Evolutionary conservation across 30 jellyfish, hydroid and myxozoan species (phyloP).

Genomic region (Morbakka virulenta): DNA sequence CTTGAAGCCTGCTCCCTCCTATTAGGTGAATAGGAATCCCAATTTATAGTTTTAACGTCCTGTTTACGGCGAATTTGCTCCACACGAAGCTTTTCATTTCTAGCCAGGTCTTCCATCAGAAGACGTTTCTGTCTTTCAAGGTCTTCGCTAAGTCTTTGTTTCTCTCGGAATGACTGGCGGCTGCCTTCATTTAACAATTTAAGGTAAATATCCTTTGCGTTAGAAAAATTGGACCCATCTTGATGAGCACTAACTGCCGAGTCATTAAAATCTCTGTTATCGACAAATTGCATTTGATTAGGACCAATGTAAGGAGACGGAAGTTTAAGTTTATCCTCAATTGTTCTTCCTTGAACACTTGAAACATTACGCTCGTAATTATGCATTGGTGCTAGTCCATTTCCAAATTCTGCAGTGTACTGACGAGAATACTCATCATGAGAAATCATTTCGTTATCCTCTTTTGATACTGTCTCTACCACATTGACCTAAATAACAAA

Average conservation of each 20-base stretch:
- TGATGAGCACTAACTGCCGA: neutral
- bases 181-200: conserved; percentile 17
- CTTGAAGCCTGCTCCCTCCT: neutral
- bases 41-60: neutral
- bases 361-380: neutral
- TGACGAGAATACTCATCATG: neutral
- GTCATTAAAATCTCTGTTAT: neutral
- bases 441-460: neutral
- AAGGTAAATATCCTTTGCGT: conserved; percentile 18
- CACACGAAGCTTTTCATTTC: conserved; percentile 21
- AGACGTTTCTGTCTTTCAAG: conserved; percentile 26
- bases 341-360: neutral
- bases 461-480: neutral
- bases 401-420: neutral
- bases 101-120: conserved; percentile 29
- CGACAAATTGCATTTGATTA: neutral
- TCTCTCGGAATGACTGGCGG: conserved; percentile 50
- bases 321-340: neutral
- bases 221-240: neutral
- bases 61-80: neutral
- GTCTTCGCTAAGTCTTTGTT: conserved; percentile 29
- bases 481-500: no score
- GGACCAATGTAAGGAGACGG: neutral
- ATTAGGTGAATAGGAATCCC: neutral
- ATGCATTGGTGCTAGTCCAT: neutral